Evolutionary conservation across 2,113 vertebrate genomes (phyloP), one percentile per base, ranked within the genome.

Genomic region (Hirundichthys speculiger): DNA sequence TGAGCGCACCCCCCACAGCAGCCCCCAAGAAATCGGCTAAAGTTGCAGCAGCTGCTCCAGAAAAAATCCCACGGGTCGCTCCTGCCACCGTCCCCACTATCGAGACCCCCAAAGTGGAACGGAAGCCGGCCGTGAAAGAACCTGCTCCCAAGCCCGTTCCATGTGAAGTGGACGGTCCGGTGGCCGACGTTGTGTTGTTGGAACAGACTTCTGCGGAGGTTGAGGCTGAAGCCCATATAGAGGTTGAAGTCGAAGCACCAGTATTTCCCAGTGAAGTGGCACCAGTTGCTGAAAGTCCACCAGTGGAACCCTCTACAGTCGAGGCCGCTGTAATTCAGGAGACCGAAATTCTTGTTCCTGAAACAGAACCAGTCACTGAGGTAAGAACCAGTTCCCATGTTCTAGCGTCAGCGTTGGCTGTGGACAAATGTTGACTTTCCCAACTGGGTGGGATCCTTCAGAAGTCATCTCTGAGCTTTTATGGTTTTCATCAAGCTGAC

Each of bases 1-100:
- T 76, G 5, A 43, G 73, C 18, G 82, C 72, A 5, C 85, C 90
- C 21, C 84, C 86, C 45, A 39, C 40, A 42, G 50, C 61, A 13
- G 12, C 16, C 5, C 25, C 58, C 42, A 86, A 84, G 74, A 77
- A 85, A 69, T 40, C 25, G 0, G 18, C 49, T 13, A 80, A 84
- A 70, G 4, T 57, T 19, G 30, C 47, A 27, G n/a, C 60, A 6
- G 58, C 55, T 3, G 45, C 43, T 21, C 54, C 41, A 19, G 21
- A 50, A 21, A 82, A 76, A 55, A 57, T 67, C 57, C 65, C 56
- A 41, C 45, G 20, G 57, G 24, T 38, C 0, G 55, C 79, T 69
- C 65, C 79, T 4, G 22, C 39, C 13, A 30, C 22, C 39, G 58
- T 46, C 24, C 80, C 77, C 4, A 19, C 73, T 30, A 61, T 68